These are phyloP conservation scores for Chymomyza amoena DNA, from an alignment of 2,888 invertebrate genomes.

Conservation along the genomic window DNA sequence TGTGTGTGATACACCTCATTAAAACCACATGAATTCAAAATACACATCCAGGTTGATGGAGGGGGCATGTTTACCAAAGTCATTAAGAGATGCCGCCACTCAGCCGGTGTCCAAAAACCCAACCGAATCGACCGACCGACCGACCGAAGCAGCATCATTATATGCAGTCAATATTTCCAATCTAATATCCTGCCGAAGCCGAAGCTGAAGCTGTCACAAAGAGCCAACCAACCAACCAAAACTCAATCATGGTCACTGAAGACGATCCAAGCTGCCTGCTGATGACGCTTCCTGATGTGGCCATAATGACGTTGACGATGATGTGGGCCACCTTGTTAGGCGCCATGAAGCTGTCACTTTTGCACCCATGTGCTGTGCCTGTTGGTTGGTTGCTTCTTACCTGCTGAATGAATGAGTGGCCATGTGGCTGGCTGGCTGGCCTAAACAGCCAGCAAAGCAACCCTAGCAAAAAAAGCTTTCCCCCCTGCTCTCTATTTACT, in stretches of 20 bases:
- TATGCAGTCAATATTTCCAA: constrained; percentile 66
- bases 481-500: background rate
- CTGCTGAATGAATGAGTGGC: constrained; percentile 55
- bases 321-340: background rate
- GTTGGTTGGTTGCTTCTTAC: constrained; percentile 62
- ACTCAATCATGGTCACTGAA: constrained; percentile 60
- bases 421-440: constrained; percentile 54
- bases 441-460: constrained; percentile 44
- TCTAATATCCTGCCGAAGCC: constrained; percentile 54
- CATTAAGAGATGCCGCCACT: constrained; percentile 31
- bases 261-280: constrained; percentile 3
- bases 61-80: constrained; percentile 43
- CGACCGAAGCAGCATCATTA: constrained; percentile 51
- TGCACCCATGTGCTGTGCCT: constrained; percentile 42
- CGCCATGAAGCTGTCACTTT: constrained; percentile 53
- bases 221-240: constrained; percentile 45
- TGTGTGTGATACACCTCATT: background rate
- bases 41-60: constrained; percentile 13
- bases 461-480: constrained; percentile 28
- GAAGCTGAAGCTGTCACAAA: constrained; percentile 9
- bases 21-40: background rate
- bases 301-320: background rate
- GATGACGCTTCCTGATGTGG: background rate
- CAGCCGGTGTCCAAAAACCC: background rate
- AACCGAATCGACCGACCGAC: background rate